These are phyloP conservation scores for Drosophila villosipedis DNA, from an alignment of 2,888 invertebrate genomes.

Conservation along the genomic window DNA sequence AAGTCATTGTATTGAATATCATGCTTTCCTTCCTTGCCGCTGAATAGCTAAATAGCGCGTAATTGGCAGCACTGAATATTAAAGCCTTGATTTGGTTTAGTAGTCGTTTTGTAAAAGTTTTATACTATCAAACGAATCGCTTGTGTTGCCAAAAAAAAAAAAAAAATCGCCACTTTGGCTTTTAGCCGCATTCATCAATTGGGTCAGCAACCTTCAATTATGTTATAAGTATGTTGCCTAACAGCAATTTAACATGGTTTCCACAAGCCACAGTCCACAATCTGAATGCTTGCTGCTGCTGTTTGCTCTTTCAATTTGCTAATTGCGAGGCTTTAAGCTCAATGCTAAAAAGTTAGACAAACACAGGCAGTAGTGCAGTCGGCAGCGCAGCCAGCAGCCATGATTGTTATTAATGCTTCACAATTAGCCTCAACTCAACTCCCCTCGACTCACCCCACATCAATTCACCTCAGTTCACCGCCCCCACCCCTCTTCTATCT, in stretches of 20 bases:
- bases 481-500: too few species aligned
- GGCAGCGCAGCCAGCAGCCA: not conserved
- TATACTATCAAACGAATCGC: constrained; percentile 4
- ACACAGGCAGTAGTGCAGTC: constrained; percentile 11
- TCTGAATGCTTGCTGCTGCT: constrained; percentile 1
- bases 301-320: constrained; percentile 53
- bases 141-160: not conserved
- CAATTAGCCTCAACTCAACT: constrained; percentile 46
- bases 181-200: constrained; percentile 10
- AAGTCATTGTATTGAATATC: not conserved
- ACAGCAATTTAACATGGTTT: constrained; percentile 17
- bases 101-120: not conserved
- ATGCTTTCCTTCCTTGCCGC: not conserved
- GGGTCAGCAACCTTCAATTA: constrained; percentile 30
- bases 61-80: not conserved
- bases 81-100: constrained; percentile 4
- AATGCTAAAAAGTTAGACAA: constrained; percentile 35
- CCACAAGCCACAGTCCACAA: constrained; percentile 3
- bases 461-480: not conserved
- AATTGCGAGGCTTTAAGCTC: constrained; percentile 45
- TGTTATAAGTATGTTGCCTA: constrained; percentile 16
- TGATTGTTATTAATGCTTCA: constrained; percentile 32
- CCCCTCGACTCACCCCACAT: not conserved
- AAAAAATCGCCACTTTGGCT: not conserved
- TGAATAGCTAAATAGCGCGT: not conserved